Conservation (phyloP, 2,888 invertebrate genomes). For the Luperina testacea region DNA sequence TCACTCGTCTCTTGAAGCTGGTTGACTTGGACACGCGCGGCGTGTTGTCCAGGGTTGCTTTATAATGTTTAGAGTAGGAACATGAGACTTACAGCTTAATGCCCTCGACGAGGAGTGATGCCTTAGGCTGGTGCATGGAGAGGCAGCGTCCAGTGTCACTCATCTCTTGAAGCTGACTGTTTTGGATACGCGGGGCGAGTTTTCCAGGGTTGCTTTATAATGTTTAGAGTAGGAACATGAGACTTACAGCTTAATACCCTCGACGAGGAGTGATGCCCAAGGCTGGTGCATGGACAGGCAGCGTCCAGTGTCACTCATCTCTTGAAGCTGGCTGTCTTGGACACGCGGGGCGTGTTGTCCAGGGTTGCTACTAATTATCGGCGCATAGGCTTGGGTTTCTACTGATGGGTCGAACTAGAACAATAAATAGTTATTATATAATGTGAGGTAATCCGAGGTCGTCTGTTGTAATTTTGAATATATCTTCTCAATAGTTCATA, state of each 20-base stretch:
- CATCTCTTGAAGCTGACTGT: slow-evolving; percentile 94
- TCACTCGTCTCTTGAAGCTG: slow-evolving; percentile 95
- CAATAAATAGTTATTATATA: neutral
- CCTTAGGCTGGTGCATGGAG: slow-evolving; percentile 99
- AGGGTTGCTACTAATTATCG: slow-evolving; percentile 48
- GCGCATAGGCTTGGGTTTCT: slow-evolving; percentile 64
- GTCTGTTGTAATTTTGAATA: neutral
- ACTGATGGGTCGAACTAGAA: slow-evolving; percentile 78
- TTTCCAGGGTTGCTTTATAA: slow-evolving; percentile 31
- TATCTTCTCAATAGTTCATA: neutral
- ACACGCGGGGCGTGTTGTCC: slow-evolving; percentile 83
- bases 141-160: slow-evolving; percentile 96
- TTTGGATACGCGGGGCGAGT: slow-evolving; percentile 91
- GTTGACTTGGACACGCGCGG: slow-evolving; percentile 92
- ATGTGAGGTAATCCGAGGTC: neutral
- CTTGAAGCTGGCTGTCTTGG: slow-evolving; percentile 94
- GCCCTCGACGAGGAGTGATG: slow-evolving; percentile 96
- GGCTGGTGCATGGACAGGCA: slow-evolving; percentile 99
- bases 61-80: neutral
- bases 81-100: slow-evolving; percentile 93
- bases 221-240: neutral
- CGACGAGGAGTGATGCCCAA: slow-evolving; percentile 97
- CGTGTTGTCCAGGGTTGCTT: slow-evolving; percentile 39
- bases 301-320: slow-evolving; percentile 95
- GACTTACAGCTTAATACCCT: slow-evolving; percentile 96